These are phyloP conservation scores for Urocitellus parryii DNA, from an alignment of 2,113 vertebrate genomes.

Conservation along the genomic window DNA sequence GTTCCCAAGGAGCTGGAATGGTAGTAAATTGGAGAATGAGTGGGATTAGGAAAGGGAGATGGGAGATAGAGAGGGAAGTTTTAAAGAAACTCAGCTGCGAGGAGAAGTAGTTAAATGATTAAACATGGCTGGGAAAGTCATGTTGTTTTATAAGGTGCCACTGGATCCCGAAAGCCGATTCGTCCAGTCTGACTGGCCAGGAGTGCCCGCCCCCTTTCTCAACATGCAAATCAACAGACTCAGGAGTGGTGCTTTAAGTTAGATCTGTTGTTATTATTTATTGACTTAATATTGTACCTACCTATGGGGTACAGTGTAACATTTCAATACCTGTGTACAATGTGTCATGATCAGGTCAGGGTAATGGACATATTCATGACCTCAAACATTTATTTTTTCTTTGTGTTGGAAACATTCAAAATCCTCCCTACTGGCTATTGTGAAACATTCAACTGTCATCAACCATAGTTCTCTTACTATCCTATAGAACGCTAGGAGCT, in stretches of 20 bases:
- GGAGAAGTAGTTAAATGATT: background rate
- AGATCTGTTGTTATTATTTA: background rate
- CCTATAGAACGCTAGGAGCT: background rate
- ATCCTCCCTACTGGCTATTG: background rate
- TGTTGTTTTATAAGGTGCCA: background rate
- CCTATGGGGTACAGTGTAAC: no score
- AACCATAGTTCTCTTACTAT: background rate
- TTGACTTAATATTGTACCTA: background rate
- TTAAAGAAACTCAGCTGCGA: background rate
- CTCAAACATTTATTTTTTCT: background rate
- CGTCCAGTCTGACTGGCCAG: background rate
- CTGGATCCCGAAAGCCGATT: background rate
- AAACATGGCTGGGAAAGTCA: background rate
- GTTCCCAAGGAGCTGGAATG: background rate
- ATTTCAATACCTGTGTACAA: background rate
- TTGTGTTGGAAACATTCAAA: background rate
- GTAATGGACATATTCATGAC: background rate
- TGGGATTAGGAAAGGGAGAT: background rate
- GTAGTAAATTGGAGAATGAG: background rate
- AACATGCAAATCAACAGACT: background rate
- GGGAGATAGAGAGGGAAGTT: background rate
- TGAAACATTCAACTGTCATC: background rate
- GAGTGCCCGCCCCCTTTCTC: background rate
- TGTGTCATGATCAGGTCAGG: background rate
- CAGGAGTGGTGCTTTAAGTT: background rate